Evolutionary conservation across 1,140 invertebrate species (phyloP), one percentile per base, ranked within the genome.

Genomic region (Pogonognathellus flavescens): DNA sequence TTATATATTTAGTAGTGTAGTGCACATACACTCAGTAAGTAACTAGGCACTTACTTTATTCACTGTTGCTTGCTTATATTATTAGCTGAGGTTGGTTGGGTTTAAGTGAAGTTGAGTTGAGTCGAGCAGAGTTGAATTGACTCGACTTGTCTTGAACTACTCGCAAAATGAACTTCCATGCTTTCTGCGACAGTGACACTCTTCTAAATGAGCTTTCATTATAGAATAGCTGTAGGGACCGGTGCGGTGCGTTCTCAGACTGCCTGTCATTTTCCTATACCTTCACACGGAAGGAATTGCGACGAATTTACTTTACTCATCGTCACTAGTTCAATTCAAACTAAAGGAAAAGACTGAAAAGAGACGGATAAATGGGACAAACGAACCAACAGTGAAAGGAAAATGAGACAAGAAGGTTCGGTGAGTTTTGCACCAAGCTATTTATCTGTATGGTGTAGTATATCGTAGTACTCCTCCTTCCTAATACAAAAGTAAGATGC

Each of bases 151-250:
- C 11, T 31, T 18, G 22, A 9, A 70, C 0, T 31, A 25, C 11
- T 18, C 62, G 20, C 20, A 20, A n/a, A 60, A 20, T 60, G 14
- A 22, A 70, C 62, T 70, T 16, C 20, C 22, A 20, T 41, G 18
- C 62, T 31, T 70, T 70, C 62, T 50, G 25, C 13, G 14, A 20
- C 25, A 72, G 66, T 49, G 31, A n/a, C 31, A 76, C 31, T 76
- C 70, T 31, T 18, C 31, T 76, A 76, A 76, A 76, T 76, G 25
- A 76, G 70, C 31, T 76, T 76, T 76, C 41, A 76, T 76, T 76
- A 76, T 76, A 76, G 49, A 76, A 76, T 41, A 76, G 70, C 16
- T 49, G 25, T 76, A 49, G 31, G 41, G 31, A n/a, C 14, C 41
- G 16, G 2, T 41, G 6, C 31, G 31, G 1, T 41, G 13, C 14